These are phyloP conservation scores for Rhinolophus ferrumequinum DNA, from an alignment of 2,113 vertebrate species.

Conservation along the genomic window DNA sequence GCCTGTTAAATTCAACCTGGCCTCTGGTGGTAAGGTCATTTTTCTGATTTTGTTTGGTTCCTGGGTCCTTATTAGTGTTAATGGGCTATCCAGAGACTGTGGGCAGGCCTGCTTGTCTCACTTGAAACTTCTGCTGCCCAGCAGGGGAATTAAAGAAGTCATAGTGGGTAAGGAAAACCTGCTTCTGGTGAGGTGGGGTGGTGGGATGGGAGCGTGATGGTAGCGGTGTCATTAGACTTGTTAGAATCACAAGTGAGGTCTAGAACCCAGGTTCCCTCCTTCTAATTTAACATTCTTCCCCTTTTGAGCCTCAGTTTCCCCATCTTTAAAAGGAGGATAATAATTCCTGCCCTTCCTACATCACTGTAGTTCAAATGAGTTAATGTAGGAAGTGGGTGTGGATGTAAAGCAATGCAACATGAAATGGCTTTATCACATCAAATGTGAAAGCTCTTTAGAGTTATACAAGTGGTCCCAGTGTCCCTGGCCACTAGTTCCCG, in stretches of 20 bases:
- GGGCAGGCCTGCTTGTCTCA: neutral
- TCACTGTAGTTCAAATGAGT: neutral
- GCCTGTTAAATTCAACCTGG: neutral
- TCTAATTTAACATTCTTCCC: neutral
- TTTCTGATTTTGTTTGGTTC: slow-evolving; percentile 49
- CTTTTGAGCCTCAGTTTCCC: neutral
- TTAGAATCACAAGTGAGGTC: neutral
- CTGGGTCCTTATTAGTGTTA: neutral
- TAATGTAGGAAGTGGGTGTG: neutral
- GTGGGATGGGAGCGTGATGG: neutral
- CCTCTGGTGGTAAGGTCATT: neutral
- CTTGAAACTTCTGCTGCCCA: neutral
- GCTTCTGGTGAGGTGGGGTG: neutral
- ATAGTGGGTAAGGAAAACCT: neutral
- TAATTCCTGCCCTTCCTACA: neutral
- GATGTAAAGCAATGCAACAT: neutral
- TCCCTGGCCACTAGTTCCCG: neutral
- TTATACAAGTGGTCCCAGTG: neutral
- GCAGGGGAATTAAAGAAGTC: neutral
- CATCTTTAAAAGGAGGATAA: neutral
- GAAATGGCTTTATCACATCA: neutral
- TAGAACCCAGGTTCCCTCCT: neutral
- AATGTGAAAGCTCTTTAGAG: neutral
- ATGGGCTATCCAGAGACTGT: neutral
- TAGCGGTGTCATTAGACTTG: neutral